Evolutionary conservation across 2,113 vertebrate species (phyloP), one percentile per base, ranked within the genome.

Genomic region (Noturus placidus): DNA sequence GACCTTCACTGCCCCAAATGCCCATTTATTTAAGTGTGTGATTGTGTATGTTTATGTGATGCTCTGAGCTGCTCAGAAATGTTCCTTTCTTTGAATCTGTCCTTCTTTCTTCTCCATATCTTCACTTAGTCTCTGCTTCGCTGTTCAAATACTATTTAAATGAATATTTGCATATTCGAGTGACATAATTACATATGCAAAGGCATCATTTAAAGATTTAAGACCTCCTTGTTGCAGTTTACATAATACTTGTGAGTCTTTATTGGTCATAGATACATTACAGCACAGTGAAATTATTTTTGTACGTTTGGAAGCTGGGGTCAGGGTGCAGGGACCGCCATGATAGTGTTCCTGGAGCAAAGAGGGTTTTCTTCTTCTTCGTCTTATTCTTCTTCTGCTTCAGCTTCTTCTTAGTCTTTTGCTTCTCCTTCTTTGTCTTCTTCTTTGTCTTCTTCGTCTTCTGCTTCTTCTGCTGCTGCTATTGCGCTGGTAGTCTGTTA

Each of bases 11-110:
- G 42, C 38, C 72, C 42, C 72, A 1, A 76, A 76, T 42, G 50
- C 72, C 72, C 72, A 76, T 76, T 76, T 46, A 50, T 76, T 76
- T 76, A 76, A 76, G 87, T 80, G 42, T 82, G 81, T 82, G 67
- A n/a, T 38, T 59, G 79, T 15, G 38, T 82, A 35, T 84, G 54
- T 70, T 42, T 22, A 5, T 92, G 77, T 89, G 84, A 2, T 25
- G 38, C 38, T 76, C 1, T 46, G 14, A 72, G 69, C 17, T 76
- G 38, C 38, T 76, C 10, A 46, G 20, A 46, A 11, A 33, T 63
- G 9, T 42, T 61, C 25, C 56, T 20, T 50, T 54, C 42, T 11
- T 22, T 20, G 56, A 33, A 54, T 20, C 33, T 33, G n/a, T 70
- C 46, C 70, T 30, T 35, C 8, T 63, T 33, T 77, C 35, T 54